Conservation (phyloP, 2,888 invertebrate genomes). For the Leptopilina drosophilae region DNA sequence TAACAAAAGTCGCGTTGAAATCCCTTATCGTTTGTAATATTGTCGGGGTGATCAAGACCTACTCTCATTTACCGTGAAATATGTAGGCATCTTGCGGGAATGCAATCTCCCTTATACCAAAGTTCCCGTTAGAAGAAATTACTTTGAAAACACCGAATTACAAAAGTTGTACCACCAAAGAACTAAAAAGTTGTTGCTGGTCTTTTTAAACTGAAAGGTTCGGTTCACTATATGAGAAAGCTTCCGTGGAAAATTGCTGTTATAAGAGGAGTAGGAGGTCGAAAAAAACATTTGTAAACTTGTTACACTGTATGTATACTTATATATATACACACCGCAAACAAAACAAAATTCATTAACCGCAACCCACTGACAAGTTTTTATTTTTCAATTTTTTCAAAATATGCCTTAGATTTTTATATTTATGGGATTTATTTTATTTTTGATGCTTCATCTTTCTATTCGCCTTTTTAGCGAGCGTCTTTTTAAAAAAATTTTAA, state of each 20-base stretch:
- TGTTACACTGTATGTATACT: not conserved
- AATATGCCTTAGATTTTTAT: not conserved
- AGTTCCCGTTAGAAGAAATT: constrained; percentile 36
- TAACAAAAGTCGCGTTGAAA: constrained; percentile 11
- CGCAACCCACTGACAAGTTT: not conserved
- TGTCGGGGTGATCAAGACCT: constrained; percentile 37
- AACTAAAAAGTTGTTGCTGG: not conserved
- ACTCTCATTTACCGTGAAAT: constrained; percentile 22
- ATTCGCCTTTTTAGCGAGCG: too few species aligned
- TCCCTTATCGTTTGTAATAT: constrained; percentile 34
- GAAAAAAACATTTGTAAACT: constrained; percentile 3
- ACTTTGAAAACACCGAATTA: constrained; percentile 39
- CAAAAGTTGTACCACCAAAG: constrained; percentile 19
- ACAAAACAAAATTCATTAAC: constrained; percentile 6
- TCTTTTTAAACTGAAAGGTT: constrained; percentile 2
- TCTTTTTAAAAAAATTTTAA: too few species aligned
- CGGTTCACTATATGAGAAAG: constrained; percentile 15
- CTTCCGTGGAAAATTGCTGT: constrained; percentile 3
- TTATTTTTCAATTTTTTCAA: not conserved
- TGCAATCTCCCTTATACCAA: constrained; percentile 30
- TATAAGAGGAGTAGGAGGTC: too few species aligned
- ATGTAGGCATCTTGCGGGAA: constrained; percentile 31
- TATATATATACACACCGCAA: too few species aligned
- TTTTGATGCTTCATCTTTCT: too few species aligned
- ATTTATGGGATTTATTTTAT: too few species aligned